Evolutionary conservation across 2,797 vertebrate genomes (phyloP), one percentile per base, ranked within the genome.

Genomic region (Mus spretus): DNA sequence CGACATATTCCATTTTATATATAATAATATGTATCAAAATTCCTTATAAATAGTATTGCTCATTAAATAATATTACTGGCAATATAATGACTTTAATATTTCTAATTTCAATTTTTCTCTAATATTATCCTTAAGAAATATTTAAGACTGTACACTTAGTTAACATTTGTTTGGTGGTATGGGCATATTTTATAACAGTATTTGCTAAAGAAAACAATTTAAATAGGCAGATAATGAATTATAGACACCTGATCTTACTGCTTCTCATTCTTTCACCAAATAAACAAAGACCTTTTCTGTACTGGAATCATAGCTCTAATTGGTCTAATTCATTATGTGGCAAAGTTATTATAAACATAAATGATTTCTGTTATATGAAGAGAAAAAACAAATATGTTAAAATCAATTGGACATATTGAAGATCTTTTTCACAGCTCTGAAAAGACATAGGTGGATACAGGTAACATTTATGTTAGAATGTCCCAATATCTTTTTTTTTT

Each of bases 221-320:
- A 83, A 96, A 61, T 86, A 87, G 92, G 59, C 22, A 92, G 19
- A 50, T 14, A 57, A 87, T 92, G 11, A 92, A 50, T 94, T 89
- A 59, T 34, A 92, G 24, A 37, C 12, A 90, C 70, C 12, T 84
- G 57, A 74, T 22, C 17, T 28, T 17, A 82, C 8, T 89, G 24
- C 19, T 90, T 90, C 93, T 83, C 72, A 88, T 90, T 93, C 82
- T 90, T 34, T 88, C 13, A 90, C 28, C 6, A 83, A 90, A 90
- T 90, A 61, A 80, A 88, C 37, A 80, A 92, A 94, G 22, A 61
- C 4, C 0, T 20, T 91, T 81, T 81, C n/a, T 6, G 80, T 90
- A 65, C 40, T 80, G 47, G 3, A 88, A 90, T 94, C 28, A 63
- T 92, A 92, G 34, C 65, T 83, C 90, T 31, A 34, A 47, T 83